Percentiles rank a stretch among this genome's conserved stretches.
Evolutionary conservation across 2,797 vertebrate species (phyloP).

Genomic region (Phoebastria nigripes): DNA sequence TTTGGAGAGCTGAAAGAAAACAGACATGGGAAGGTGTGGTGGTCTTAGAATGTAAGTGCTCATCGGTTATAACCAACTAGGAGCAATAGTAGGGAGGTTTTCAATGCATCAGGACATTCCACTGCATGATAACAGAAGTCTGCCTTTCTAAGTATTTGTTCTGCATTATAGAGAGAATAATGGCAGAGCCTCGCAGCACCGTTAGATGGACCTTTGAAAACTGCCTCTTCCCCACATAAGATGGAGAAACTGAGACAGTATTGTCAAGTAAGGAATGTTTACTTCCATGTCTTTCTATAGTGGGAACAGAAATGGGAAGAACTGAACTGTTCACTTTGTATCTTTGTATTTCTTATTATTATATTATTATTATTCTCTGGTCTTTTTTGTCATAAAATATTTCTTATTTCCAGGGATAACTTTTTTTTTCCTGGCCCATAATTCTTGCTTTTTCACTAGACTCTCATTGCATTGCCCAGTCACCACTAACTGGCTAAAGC

Average conservation of each 20-base stretch:
- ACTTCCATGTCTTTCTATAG: neutral
- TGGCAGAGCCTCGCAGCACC: neutral
- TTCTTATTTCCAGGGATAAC: neutral
- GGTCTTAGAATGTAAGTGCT: too few relatives aligned
- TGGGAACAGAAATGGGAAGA: neutral
- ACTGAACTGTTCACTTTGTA: neutral
- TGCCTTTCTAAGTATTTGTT: neutral
- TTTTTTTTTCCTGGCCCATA: neutral
- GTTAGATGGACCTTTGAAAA: too few relatives aligned
- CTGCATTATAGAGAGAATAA: neutral
- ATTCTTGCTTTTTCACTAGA: neutral
- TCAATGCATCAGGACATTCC: too few relatives aligned
- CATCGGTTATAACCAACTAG: fast-evolving
- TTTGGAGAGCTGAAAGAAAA: neutral
- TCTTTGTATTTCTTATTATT: neutral
- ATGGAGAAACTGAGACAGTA: neutral
- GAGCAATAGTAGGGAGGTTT: neutral
- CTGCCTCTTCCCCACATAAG: neutral
- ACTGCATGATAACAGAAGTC: too few relatives aligned
- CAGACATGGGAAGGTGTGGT: fast-evolving
- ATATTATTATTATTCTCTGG: neutral
- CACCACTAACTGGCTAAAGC: neutral
- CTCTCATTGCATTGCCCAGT: neutral
- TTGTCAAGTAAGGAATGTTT: neutral
- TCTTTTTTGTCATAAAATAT: neutral